A percentile compares a stretch with the other conserved stretches of the same genome.
Conservation (phyloP, 2,113 vertebrate genomes). For the Lophochroa leadbeateri region DNA sequence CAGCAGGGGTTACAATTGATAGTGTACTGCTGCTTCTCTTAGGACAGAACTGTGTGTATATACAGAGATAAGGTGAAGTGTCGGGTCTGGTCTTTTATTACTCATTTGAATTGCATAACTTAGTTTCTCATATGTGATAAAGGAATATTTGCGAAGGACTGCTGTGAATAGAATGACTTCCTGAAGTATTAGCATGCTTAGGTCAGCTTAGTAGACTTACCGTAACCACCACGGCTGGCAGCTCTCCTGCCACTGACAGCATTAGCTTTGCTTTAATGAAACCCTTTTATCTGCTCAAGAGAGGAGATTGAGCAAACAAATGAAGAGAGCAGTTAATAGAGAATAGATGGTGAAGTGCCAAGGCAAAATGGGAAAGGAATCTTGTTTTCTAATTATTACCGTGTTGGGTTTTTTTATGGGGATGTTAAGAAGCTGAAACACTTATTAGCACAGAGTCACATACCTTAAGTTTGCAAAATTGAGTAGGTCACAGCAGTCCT, state of each 20-base stretch:
- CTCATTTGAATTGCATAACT: not conserved
- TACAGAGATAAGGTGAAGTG: not conserved
- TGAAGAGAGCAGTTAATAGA: conserved; percentile 33
- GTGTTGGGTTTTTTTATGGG: not conserved
- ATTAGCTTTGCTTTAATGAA: conserved; percentile 57
- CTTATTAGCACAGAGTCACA: not conserved
- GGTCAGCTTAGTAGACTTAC: conserved; percentile 19
- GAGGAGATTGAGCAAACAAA: conserved; percentile 32
- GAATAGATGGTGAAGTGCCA: not conserved
- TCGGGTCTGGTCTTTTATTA: not conserved
- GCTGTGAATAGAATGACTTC: not conserved
- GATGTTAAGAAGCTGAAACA: not conserved
- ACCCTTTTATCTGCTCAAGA: conserved; percentile 31
- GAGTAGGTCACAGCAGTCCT: not conserved
- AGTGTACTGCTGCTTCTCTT: not conserved
- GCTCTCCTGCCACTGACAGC: conserved; percentile 15
- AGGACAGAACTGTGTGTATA: not conserved
- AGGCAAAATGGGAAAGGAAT: conserved; percentile 1
- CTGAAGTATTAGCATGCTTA: conserved; percentile 30
- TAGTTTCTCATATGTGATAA: not conserved
- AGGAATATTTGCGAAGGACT: not conserved
- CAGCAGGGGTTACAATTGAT: not conserved
- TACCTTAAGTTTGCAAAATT: not conserved
- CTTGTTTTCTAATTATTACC: not conserved
- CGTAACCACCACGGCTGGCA: not conserved